phyloP scores from a whole-genome alignment of 23 tunicate species.

The Halocynthia roretzi region DNA sequence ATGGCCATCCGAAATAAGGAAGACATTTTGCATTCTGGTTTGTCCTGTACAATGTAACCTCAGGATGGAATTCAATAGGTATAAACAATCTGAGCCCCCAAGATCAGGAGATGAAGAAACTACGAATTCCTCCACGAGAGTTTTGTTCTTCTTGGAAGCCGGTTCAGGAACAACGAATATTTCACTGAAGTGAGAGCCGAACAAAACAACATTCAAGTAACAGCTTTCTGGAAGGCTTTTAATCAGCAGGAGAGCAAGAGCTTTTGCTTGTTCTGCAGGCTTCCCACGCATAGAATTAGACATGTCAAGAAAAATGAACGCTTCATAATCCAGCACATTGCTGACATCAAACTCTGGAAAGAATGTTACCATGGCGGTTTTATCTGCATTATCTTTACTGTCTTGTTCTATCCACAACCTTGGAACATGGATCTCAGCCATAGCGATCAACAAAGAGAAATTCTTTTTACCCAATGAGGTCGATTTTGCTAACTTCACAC shows the following conservation, averaged over 20 bases:
- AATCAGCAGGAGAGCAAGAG: slow-evolving; percentile 36
- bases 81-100: slow-evolving; percentile 15
- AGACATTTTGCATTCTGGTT: slow-evolving; percentile 28
- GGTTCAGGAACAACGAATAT: slow-evolving; percentile 35
- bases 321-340: slow-evolving; percentile 31
- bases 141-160: slow-evolving; percentile 9
- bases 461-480: slow-evolving; percentile 12
- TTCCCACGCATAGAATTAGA: slow-evolving; percentile 43
- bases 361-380: slow-evolving; percentile 59
- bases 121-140: slow-evolving; percentile 27
- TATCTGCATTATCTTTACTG: slow-evolving; percentile 7
- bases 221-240: slow-evolving; percentile 31
- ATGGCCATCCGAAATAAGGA: slow-evolving; percentile 71
- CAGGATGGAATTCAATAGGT: slow-evolving; percentile 4
- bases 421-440: slow-evolving; percentile 88
- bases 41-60: background rate
- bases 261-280: slow-evolving; percentile 5
- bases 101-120: background rate
- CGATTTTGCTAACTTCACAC: slow-evolving; percentile 35
- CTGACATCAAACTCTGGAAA: slow-evolving; percentile 79
- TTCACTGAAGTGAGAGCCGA: slow-evolving; percentile 53
- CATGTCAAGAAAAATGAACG: slow-evolving; percentile 56
- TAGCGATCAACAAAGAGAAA: slow-evolving; percentile 28
- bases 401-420: slow-evolving; percentile 67
- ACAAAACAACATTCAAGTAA: slow-evolving; percentile 38